Base-by-base conservation (phyloP, 2,888 invertebrate genomes). In the Chrysina gloriosa region DNA sequence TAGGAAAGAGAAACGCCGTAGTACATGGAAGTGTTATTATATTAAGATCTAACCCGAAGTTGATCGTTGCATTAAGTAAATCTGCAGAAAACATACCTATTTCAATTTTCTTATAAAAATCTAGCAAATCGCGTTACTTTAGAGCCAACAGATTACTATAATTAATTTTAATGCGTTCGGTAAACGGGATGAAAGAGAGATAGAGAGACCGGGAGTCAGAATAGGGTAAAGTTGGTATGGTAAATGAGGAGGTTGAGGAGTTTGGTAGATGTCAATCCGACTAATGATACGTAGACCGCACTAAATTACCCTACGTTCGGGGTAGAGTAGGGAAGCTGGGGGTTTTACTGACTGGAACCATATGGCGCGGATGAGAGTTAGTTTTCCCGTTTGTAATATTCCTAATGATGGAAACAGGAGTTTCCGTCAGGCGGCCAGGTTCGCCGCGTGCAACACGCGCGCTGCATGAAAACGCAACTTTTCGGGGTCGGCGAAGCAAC, bases 351-450 rank as follows among this genome's bases (percentile, higher is more conserved):
- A 78, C 76, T 78, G 81, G 79, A 77, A 78, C 81, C 83, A 83
- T 82, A 81, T 82, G 83, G 82, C 78, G 81, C 77, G 77, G 80
- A 80, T 80, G 80, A 79, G 83, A 81, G 82, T 83, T 83, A 82
- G 82, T 83, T 83, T 83, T 82, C 82, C 82, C 81, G 81, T 82
- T 83, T 82, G 83, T 82, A 84, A 84, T 84, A 84, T 84, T 83
- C 84, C 84, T 84, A 84, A 83, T 83, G 83, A 83, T 82, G 80
- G 78, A 77, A 79, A 81, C 82, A 82, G 80, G 80, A 81, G 82
- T 78, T 77, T 70, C 67, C 52, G 65, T 47, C 19, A 29, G 31
- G 16, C 52, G 16, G 52, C 48, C 61, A 61, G 58, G 58, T 61
- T 61, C 39, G 36, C 56, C 65, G 39, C 76, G 71, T 68, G 67